A percentile compares a stretch with the other conserved stretches of the same genome.
Evolutionary conservation across 2,888 invertebrate genomes (phyloP).

Genomic region (Drosophila putrida): DNA sequence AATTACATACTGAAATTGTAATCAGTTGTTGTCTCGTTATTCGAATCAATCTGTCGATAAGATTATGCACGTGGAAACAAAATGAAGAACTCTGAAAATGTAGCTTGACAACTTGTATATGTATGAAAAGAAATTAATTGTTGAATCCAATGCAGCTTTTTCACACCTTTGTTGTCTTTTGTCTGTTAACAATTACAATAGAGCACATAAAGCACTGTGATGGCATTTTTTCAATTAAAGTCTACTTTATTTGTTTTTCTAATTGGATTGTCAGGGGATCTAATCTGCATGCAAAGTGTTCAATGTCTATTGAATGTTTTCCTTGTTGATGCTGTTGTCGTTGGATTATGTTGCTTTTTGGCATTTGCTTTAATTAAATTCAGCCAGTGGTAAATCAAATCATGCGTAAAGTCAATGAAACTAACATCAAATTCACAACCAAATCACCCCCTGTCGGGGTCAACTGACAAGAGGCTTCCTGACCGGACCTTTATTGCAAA

Average conservation of each 20-base stretch:
- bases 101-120: background rate
- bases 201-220: background rate
- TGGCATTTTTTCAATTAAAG: constrained; percentile 63
- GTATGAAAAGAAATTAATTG: constrained; percentile 10
- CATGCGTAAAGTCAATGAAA: constrained; percentile 65
- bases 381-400: constrained; percentile 65
- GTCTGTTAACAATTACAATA: constrained; percentile 10
- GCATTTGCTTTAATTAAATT: constrained; percentile 72
- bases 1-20: background rate
- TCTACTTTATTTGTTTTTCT: constrained; percentile 62
- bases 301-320: constrained; percentile 18
- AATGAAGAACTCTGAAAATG: too few relatives aligned
- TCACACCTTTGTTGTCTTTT: constrained; percentile 9
- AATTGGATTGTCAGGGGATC: constrained; percentile 66
- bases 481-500: constrained; percentile 59
- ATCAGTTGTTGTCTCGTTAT: background rate
- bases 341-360: constrained; percentile 38
- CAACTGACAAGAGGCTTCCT: constrained; percentile 2
- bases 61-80: background rate
- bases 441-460: background rate
- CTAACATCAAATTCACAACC: constrained; percentile 58
- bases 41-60: background rate
- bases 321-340: constrained; percentile 17
- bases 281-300: constrained; percentile 17
- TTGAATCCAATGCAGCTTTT: constrained; percentile 5